Conservation (phyloP, 2,797 vertebrate species). For the Buphagus erythrorhynchus region DNA sequence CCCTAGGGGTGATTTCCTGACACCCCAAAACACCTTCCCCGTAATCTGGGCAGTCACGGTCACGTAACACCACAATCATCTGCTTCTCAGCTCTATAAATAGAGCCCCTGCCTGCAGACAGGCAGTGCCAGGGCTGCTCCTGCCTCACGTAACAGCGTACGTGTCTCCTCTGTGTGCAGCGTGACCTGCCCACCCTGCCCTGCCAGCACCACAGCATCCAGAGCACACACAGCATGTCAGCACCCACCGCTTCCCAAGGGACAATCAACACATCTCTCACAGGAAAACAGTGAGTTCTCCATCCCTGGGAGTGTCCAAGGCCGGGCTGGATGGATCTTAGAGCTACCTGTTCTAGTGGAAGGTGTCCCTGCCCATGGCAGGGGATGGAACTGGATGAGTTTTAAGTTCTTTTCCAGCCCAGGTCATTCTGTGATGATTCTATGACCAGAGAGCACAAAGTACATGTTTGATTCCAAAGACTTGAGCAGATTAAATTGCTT, state of each 20-base stretch:
- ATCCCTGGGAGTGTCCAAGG: neutral
- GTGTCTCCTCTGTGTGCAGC: neutral
- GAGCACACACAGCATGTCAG: neutral
- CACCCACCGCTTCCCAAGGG: neutral
- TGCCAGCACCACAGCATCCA: neutral
- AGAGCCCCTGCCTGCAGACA: neutral
- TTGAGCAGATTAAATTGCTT: neutral
- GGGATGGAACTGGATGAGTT: neutral
- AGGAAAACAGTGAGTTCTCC: neutral
- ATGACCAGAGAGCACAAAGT: neutral
- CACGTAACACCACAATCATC: neutral
- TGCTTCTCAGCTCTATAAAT: neutral
- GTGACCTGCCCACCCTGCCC: neutral
- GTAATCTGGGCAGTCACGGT: neutral
- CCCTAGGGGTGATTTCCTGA: neutral
- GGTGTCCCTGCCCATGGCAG: neutral
- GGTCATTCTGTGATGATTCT: neutral
- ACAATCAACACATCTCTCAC: neutral
- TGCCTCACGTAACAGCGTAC: fast-evolving
- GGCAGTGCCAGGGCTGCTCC: neutral
- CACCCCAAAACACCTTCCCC: neutral
- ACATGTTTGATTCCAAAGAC: neutral
- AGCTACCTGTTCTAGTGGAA: neutral
- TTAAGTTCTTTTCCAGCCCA: neutral
- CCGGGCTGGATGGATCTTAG: neutral